Conservation (phyloP, 1,140 invertebrate genomes). For the Temnothorax longispinosus region DNA sequence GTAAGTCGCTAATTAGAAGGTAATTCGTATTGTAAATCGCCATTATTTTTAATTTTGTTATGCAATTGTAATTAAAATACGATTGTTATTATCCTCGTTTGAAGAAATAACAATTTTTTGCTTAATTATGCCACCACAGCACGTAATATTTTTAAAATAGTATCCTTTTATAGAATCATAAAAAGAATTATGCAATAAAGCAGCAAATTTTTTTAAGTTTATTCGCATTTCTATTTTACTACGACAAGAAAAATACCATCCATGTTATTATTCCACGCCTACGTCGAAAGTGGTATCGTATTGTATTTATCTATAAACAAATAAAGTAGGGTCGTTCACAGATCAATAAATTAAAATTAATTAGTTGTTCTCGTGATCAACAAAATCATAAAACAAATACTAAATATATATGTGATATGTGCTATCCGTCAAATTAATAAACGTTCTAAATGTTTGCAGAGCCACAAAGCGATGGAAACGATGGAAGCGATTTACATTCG, state of each 20-base stretch:
- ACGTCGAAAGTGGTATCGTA: neutral
- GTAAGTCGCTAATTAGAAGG: neutral
- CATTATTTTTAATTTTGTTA: neutral
- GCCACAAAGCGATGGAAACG: constrained; percentile 38
- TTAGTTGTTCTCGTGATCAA: constrained; percentile 9
- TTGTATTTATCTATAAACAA: constrained; percentile 15
- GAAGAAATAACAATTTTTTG: neutral
- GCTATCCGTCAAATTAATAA: constrained; percentile 21
- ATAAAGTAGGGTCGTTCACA: neutral
- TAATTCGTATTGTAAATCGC: neutral
- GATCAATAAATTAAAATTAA: constrained; percentile 39
- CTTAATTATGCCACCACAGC: neutral
- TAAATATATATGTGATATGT: neutral
- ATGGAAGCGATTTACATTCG: constrained; percentile 26
- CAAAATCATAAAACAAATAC: constrained; percentile 22
- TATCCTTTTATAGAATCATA: neutral
- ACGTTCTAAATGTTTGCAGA: constrained; percentile 48
- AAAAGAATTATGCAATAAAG: neutral
- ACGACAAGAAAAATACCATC: neutral
- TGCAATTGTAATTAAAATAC: neutral
- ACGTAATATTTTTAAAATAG: neutral
- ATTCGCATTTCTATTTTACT: neutral
- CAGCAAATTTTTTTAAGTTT: neutral
- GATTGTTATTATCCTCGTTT: neutral
- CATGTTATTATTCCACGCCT: neutral